Evolutionary conservation across 92 coral and sea anemone species (phyloP).

Genomic region (Siderastrea radians): DNA sequence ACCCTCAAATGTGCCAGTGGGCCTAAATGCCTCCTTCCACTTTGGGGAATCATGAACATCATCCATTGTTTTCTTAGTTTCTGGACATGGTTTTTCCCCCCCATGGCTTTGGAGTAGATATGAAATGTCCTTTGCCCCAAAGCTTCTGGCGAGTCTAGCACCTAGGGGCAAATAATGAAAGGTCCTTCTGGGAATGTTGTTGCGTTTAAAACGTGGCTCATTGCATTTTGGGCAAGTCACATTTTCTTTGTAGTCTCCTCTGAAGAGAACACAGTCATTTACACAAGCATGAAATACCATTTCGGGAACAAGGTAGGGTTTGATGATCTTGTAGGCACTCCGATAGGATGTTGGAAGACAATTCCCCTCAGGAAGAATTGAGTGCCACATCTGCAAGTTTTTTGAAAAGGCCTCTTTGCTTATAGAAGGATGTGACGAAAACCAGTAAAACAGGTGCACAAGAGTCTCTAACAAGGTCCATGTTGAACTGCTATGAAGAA

Average conservation of each 20-base stretch:
- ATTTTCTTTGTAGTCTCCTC: background rate
- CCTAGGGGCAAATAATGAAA: constrained; percentile 66
- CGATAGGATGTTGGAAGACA: background rate
- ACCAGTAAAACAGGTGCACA: too few relatives aligned
- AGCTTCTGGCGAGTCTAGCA: constrained; percentile 52
- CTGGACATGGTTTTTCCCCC: constrained; percentile 4
- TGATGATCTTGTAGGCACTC: background rate
- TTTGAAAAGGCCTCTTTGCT: too few relatives aligned
- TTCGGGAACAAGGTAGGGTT: background rate
- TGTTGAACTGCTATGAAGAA: too few relatives aligned
- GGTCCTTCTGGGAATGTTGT: constrained; percentile 44
- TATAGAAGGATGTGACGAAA: too few relatives aligned
- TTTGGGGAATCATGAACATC: constrained; percentile 59
- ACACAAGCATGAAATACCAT: background rate
- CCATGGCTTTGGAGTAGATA: constrained; percentile 54
- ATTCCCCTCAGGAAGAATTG: constrained; percentile 8
- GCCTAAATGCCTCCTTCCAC: constrained; percentile 58
- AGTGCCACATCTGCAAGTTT: background rate
- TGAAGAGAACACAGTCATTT: constrained; percentile 1
- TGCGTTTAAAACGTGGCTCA: background rate
- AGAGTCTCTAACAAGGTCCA: too few relatives aligned
- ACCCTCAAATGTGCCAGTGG: constrained; percentile 24
- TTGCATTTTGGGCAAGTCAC: constrained; percentile 5
- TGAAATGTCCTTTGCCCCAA: constrained; percentile 45
- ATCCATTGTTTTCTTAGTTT: constrained; percentile 4